These are phyloP conservation scores for Mastomys natalensis DNA, from an alignment of 2,113 vertebrate genomes.

Conservation along the genomic window DNA sequence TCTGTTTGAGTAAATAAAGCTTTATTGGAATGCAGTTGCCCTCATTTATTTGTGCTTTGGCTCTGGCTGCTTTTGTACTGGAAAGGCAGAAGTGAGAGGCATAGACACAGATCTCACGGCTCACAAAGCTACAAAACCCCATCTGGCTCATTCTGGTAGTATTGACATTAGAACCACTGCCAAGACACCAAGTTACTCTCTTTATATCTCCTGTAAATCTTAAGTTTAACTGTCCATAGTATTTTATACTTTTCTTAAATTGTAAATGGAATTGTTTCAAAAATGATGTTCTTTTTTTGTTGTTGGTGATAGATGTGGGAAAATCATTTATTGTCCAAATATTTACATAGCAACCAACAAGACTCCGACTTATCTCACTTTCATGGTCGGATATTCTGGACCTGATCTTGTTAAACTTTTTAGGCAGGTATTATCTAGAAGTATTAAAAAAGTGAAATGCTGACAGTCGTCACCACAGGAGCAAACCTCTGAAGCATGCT, in stretches of 20 bases:
- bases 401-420: background rate
- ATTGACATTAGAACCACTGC: background rate
- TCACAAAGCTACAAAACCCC: background rate
- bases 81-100: rapidly evolving
- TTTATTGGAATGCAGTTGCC: background rate
- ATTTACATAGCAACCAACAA: background rate
- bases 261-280: background rate
- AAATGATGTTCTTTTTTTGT: background rate
- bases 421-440: background rate
- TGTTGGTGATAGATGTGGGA: background rate
- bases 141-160: background rate
- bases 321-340: background rate
- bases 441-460: background rate
- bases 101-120: background rate
- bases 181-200: background rate
- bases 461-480: background rate
- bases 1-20: background rate
- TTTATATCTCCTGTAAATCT: background rate
- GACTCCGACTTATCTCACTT: background rate
- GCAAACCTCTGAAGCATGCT: background rate
- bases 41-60: background rate
- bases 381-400: background rate
- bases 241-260: background rate
- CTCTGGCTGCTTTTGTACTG: rapidly evolving
- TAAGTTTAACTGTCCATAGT: background rate